Evolutionary conservation across 1,140 invertebrate species (phyloP).

Genomic region (Hypothenemus hampei): DNA sequence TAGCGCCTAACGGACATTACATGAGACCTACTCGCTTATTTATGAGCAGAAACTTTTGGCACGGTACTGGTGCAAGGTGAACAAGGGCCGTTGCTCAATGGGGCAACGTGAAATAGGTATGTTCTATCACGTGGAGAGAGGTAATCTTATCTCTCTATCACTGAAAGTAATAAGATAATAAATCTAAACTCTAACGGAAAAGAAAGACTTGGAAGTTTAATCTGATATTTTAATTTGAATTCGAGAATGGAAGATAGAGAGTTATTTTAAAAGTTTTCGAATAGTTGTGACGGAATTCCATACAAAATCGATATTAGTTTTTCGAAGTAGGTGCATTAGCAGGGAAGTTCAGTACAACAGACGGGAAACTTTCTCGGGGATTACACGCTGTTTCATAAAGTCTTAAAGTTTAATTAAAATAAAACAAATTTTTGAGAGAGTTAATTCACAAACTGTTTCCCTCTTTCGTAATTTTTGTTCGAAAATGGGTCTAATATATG

Average conservation of each 20-base stretch:
- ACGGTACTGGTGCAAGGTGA: slow-evolving; percentile 7
- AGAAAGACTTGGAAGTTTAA: not conserved
- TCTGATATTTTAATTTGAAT: not conserved
- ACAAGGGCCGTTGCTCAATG: not conserved
- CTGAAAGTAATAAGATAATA: too few species aligned
- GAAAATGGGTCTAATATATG: too few species aligned
- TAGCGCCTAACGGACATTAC: slow-evolving; percentile 36
- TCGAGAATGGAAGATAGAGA: too few species aligned
- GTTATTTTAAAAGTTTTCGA: not conserved
- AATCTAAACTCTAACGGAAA: not conserved
- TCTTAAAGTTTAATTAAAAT: slow-evolving; percentile 10
- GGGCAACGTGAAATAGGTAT: not conserved
- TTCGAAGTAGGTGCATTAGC: slow-evolving; percentile 4
- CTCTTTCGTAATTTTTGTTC: not conserved
- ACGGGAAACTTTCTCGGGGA: not conserved
- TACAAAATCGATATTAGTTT: slow-evolving; percentile 5
- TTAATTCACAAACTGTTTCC: not conserved
- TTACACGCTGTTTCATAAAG: slow-evolving; percentile 7
- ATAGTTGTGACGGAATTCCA: not conserved
- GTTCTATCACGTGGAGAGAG: too few species aligned
- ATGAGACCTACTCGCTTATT: slow-evolving; percentile 34
- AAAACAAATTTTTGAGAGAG: slow-evolving; percentile 2
- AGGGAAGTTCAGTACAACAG: slow-evolving; percentile 5
- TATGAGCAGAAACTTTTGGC: slow-evolving; percentile 32
- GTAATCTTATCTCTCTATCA: too few species aligned